These are phyloP conservation scores for Sycophaga agraensis DNA, from an alignment of 1,140 invertebrate genomes.

Conservation along the genomic window DNA sequence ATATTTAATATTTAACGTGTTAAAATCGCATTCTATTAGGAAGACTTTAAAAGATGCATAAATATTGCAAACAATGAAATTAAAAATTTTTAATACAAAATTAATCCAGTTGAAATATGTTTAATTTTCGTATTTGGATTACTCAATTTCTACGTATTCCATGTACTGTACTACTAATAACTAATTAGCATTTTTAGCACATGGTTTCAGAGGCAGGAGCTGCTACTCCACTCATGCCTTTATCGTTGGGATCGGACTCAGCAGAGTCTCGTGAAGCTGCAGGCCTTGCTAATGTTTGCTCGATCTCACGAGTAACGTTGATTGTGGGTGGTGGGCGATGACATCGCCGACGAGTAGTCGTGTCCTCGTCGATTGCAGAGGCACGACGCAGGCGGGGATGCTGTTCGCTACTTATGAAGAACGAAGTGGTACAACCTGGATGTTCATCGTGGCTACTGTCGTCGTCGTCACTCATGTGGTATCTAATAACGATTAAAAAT, in stretches of 20 bases:
- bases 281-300: constrained; percentile 52
- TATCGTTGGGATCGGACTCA: constrained; percentile 43
- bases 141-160: no score
- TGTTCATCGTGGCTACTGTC: constrained; percentile 41
- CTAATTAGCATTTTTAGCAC: no score
- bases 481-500: constrained; percentile 33
- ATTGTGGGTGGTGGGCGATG: constrained; percentile 44
- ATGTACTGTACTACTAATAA: no score
- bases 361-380: constrained; percentile 52
- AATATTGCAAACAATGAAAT: no score
- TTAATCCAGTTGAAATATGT: no score
- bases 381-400: constrained; percentile 44
- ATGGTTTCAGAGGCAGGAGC: constrained; percentile 56
- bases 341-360: constrained; percentile 34
- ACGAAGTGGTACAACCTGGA: constrained; percentile 39
- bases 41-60: no score
- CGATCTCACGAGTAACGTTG: constrained; percentile 53
- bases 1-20: no score
- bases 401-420: constrained; percentile 42
- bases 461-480: constrained; percentile 58
- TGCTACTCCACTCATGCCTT: constrained; percentile 43
- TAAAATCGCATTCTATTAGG: no score
- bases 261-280: constrained; percentile 47
- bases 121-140: no score
- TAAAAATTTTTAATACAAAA: no score